Conservation (phyloP, 2,888 invertebrate genomes). For the Alentia gelatinosa region DNA sequence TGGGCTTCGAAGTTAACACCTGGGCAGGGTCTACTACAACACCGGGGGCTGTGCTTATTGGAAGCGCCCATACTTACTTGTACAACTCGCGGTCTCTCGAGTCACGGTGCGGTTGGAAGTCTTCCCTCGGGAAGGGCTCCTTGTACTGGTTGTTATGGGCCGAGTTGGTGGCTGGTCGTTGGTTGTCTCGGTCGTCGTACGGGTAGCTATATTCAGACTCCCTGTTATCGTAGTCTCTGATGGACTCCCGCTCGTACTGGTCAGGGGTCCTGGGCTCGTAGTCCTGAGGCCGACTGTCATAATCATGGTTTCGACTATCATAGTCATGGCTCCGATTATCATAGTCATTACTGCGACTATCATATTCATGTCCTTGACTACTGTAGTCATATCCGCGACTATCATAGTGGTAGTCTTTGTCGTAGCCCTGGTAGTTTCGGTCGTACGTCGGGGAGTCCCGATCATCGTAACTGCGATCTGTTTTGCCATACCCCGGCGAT, state of each 20-base stretch:
- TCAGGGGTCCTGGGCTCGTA: neutral
- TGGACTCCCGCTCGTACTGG: neutral
- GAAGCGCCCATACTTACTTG: constrained; percentile 9
- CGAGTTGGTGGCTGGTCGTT: neutral
- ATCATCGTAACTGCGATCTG: neutral
- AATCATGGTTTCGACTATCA: constrained; percentile 36
- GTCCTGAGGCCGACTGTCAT: neutral
- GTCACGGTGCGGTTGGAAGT: neutral
- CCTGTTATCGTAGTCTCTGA: neutral
- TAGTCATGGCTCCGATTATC: constrained; percentile 47
- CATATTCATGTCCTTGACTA: constrained; percentile 44
- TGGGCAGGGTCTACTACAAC: too few relatives aligned
- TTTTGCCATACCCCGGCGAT: neutral
- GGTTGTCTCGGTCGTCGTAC: neutral
- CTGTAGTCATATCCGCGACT: constrained; percentile 41
- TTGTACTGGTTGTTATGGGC: neutral
- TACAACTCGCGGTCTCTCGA: neutral
- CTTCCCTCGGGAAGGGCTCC: neutral
- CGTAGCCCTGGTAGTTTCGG: neutral
- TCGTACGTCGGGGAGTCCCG: constrained; percentile 33
- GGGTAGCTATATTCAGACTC: neutral
- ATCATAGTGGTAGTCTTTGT: constrained; percentile 33
- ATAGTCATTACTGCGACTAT: constrained; percentile 48
- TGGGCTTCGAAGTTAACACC: too few relatives aligned
- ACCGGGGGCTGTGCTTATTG: too few relatives aligned